Conservation (phyloP, 2,888 invertebrate genomes). For the Megastigmus dorsalis region DNA sequence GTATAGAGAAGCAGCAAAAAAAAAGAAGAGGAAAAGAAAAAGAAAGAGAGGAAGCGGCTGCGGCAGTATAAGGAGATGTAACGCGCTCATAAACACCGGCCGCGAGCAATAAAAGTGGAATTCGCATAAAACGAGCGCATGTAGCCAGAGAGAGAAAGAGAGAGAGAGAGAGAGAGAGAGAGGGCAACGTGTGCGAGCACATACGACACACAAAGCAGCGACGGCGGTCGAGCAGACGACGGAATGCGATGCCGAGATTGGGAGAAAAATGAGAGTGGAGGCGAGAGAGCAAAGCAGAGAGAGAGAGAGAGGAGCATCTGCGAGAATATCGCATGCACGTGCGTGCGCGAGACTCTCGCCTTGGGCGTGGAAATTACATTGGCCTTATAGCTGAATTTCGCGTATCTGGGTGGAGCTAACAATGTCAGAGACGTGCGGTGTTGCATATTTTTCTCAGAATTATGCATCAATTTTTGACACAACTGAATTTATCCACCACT, state of each 20-base stretch:
- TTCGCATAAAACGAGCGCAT: constrained; percentile 38
- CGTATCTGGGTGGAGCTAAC: too few species aligned
- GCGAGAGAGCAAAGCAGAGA: too few species aligned
- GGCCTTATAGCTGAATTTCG: not conserved
- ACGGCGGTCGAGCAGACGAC: not conserved
- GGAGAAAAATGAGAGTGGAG: too few species aligned
- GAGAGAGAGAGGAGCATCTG: not conserved
- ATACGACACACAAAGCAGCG: not conserved
- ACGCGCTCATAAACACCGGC: constrained; percentile 47
- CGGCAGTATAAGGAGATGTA: constrained; percentile 41
- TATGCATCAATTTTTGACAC: too few species aligned
- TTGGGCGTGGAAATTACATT: not conserved
- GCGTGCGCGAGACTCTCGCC: not conserved
- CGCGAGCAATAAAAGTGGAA: constrained; percentile 47
- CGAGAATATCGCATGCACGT: not conserved
- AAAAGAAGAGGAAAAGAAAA: too few species aligned
- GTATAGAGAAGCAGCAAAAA: too few species aligned
- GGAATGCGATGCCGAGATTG: constrained; percentile 40
- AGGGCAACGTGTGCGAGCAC: constrained; percentile 6
- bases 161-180: too few species aligned
- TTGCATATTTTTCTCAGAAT: too few species aligned
- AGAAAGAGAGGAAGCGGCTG: too few species aligned
- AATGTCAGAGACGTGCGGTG: too few species aligned
- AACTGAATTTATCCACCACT: too few species aligned
- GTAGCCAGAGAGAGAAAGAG: too few species aligned